phyloP scores from a whole-genome alignment of 2,797 vertebrate species.

The Scyliorhinus canicula region DNA sequence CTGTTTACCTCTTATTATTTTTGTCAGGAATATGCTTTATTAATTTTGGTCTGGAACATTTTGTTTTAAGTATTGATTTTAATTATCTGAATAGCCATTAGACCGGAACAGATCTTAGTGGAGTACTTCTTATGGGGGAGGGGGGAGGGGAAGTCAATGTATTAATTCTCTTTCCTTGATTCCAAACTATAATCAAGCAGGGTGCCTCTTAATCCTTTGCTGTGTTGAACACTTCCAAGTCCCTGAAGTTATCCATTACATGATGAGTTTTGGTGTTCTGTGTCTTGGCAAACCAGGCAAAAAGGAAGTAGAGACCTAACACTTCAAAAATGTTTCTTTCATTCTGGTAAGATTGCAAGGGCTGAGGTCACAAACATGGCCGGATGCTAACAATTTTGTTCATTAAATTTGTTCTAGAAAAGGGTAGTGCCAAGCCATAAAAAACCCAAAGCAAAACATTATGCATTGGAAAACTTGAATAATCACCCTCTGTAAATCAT shows the following conservation, averaged over 20 bases:
- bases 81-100: conserved; percentile 7
- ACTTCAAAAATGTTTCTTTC: neutral
- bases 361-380: neutral
- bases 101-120: neutral
- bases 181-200: neutral
- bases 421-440: neutral
- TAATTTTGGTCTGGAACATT: conserved; percentile 10
- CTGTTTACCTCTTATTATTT: conserved; percentile 37
- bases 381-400: neutral
- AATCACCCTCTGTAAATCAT: neutral
- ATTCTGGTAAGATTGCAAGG: no score
- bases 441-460: neutral
- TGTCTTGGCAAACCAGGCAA: conserved; percentile 23
- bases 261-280: neutral
- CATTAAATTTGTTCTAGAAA: neutral
- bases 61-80: conserved; percentile 29
- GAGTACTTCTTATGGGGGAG: neutral
- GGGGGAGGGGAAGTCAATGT: neutral
- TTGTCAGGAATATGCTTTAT: conserved; percentile 32
- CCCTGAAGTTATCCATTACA: conserved; percentile 10
- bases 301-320: neutral
- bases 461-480: neutral
- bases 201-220: neutral
- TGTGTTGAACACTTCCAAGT: neutral
- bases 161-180: neutral